Base-by-base conservation (phyloP, 2,888 invertebrate species). In the Pheosia gnoma region DNA sequence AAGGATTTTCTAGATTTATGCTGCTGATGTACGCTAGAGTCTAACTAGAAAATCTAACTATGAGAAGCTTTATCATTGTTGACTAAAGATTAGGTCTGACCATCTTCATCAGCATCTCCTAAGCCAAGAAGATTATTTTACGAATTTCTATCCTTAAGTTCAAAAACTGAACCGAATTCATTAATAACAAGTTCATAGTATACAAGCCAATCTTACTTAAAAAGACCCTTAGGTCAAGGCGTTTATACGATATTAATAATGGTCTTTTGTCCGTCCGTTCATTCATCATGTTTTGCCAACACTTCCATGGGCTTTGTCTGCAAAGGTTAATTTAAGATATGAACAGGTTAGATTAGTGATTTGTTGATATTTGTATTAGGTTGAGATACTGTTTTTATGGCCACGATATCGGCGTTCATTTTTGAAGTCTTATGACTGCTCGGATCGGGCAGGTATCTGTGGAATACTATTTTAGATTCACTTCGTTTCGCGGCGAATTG, bases 231-330 rank as follows among this genome's bases (percentile, higher is more conserved):
- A 60, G 72, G 68, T 70, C 70, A 72, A 72, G 70, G 55, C 55
- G 13, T 36, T 55, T 39, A 38, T 39, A 7, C 4, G 39, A 36
- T 41, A 49, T 57, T 53, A 57, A 61, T 58, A 58, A 61, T 63
- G 57, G 58, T 61, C 66, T 61, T 65, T 62, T 69, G 63, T 63
- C 64, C 59, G 59, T 59, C 63, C 60, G 61, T 66, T 65, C 65
- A 75, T 75, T 71, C 62, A 66, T 75, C 72, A 72, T 72, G 63
- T 74, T 74, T 72, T 68, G 74, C 73, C 73, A 74, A 68, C 63
- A 47, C 63, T 51, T 59, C 62, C 54, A 52, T 67, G 59, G 55
- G 55, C 55, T 55, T 55, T 55, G 55, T 53, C 53, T 25, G 37
- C 36, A 58, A 47, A 37, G 58, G 10, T 53, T 53, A 53, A 53